Evolutionary conservation across 2,113 vertebrate species (phyloP), one percentile per base, ranked within the genome.

Genomic region (Psittacula cyanocephala): DNA sequence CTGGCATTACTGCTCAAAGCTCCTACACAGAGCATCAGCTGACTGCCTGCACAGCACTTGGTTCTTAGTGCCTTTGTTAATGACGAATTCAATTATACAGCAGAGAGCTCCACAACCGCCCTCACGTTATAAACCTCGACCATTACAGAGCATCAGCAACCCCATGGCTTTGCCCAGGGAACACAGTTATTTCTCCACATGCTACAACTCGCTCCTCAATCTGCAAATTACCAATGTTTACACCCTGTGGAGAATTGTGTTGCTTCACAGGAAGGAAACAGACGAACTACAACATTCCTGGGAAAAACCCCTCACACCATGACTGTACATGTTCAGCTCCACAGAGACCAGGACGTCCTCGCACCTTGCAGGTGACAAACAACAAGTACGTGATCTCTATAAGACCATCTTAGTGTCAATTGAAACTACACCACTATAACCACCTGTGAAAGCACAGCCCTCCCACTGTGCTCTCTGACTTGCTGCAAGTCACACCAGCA

Each of bases 11-110:
- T 96, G 90, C 85, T 90, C 77, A 96, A 91, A 97, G 90, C 90
- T 96, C 95, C 91, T 96, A 97, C 94, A 94, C 78, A 95, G 93
- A 94, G 76, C 4, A 25, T 97, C 93, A 97, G 86, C 86, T 97
- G 92, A 96, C 91, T 81, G 91, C 81, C 82, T 91, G 89, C 95
- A 96, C 84, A 95, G 71, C 78, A 87, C 77, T 88, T 88, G 77
- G 83, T 94, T 89, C 94, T 93, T 88, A 87, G 84, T 89, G 86
- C 94, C 94, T 97, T 91, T 95, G 93, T 94, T 85, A 96, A 93
- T 76, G 87, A 96, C 9, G 9, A 97, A 97, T 92, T 78, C 80
- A 87, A 94, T 93, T 88, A 93, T 79, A 94, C 76, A 81, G 76
- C 81, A 63, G 63, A 82, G 60, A 87, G 60, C 52, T 85, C 52